A percentile compares a stretch with the other conserved stretches of the same genome.
phyloP scores from a whole-genome alignment of 2,888 invertebrate species.

The Pandemis corylana region DNA sequence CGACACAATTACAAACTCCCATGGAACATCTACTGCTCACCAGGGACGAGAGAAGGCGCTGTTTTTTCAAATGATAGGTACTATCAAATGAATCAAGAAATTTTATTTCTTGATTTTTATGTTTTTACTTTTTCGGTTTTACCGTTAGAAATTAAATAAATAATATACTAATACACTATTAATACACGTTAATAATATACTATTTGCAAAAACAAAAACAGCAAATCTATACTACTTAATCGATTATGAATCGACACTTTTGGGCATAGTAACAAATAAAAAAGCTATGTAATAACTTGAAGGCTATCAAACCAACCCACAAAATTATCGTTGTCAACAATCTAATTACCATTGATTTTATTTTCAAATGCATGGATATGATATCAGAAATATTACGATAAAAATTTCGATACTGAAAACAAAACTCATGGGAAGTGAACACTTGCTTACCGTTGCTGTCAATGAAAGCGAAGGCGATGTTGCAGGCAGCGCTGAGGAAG shows the following conservation, averaged over 20 bases:
- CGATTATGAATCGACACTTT: background rate
- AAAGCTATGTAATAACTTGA: background rate
- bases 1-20: too few species aligned
- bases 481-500: conserved; percentile 83
- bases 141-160: too few species aligned
- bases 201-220: too few species aligned
- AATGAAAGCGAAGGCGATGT: conserved; percentile 75
- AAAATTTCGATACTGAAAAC: background rate
- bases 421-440: background rate
- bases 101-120: too few species aligned
- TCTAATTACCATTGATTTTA: background rate
- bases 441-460: conserved; percentile 76
- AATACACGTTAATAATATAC: too few species aligned
- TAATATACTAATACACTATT: too few species aligned
- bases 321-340: background rate
- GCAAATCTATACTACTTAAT: too few species aligned
- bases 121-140: too few species aligned
- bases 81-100: too few species aligned
- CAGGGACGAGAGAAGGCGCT: too few species aligned
- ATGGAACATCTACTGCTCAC: too few species aligned
- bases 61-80: too few species aligned
- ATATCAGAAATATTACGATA: conserved; percentile 37
- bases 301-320: background rate
- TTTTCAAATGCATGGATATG: background rate
- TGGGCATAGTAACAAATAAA: background rate